Evolutionary conservation across 2,888 invertebrate species (phyloP).

Genomic region (Drosophila barbarae): DNA sequence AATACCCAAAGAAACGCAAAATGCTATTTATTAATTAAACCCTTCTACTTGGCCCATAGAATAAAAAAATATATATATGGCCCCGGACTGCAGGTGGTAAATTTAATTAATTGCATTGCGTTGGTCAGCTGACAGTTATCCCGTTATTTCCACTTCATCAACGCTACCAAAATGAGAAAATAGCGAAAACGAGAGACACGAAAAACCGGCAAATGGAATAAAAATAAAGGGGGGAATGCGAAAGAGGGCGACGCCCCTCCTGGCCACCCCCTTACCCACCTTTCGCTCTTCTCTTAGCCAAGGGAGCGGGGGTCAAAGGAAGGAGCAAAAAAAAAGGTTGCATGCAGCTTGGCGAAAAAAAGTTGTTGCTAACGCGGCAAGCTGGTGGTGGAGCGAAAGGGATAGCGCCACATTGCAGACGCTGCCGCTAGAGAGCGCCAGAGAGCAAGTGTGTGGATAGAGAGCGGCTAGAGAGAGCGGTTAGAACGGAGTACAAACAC

Average conservation of each 20-base stretch:
- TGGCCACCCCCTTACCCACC: not conserved
- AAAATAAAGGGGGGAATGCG: constrained; percentile 10
- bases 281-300: not conserved
- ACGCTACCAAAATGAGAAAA: constrained; percentile 33
- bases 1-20: not conserved
- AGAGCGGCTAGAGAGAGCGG: constrained; percentile 11
- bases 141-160: constrained; percentile 48
- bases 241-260: constrained; percentile 28
- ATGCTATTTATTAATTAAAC: constrained; percentile 6
- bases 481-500: constrained; percentile 1
- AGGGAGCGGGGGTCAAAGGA: not conserved
- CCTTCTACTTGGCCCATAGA: not conserved
- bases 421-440: constrained; percentile 8
- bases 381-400: constrained; percentile 55
- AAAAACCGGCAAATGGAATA: constrained; percentile 24
- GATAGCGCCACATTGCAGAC: constrained; percentile 32
- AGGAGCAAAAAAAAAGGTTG: constrained; percentile 31
- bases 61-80: not conserved
- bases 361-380: constrained; percentile 78
- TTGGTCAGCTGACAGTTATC: constrained; percentile 36
- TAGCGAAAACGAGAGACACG: constrained; percentile 23
- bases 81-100: constrained; percentile 6
- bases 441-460: constrained; percentile 15
- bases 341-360: constrained; percentile 63
- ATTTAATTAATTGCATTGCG: constrained; percentile 21